phyloP scores from a whole-genome alignment of 2,888 invertebrate species.

The Amitus sp. region DNA sequence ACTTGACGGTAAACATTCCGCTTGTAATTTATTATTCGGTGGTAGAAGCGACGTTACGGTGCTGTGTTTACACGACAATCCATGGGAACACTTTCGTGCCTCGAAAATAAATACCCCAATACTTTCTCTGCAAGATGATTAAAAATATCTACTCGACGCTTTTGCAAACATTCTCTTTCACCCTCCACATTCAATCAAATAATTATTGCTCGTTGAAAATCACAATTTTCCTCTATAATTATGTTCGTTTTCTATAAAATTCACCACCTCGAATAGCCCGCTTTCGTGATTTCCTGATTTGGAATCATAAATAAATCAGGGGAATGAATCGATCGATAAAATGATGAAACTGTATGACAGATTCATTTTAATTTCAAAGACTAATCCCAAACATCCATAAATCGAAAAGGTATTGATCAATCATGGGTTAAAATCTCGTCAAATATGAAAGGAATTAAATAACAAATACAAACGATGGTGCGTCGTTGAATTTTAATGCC shows the following conservation, averaged over 20 bases:
- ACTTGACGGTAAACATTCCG: slow-evolving; percentile 37
- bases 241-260: too few relatives aligned
- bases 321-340: too few relatives aligned
- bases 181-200: too few relatives aligned
- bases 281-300: too few relatives aligned
- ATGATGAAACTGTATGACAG: too few relatives aligned
- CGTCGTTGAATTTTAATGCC: slow-evolving; percentile 25
- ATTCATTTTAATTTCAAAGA: too few relatives aligned
- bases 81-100: slow-evolving; percentile 7
- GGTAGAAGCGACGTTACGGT: slow-evolving; percentile 32
- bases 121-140: slow-evolving; percentile 25
- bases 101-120: slow-evolving; percentile 29
- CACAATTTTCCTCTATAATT: too few relatives aligned
- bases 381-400: too few relatives aligned
- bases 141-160: slow-evolving; percentile 13
- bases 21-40: slow-evolving; percentile 37
- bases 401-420: slow-evolving; percentile 27
- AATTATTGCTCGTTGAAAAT: too few relatives aligned
- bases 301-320: too few relatives aligned
- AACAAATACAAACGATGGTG: slow-evolving; percentile 29
- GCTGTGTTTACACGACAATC: slow-evolving; percentile 11
- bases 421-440: slow-evolving; percentile 13
- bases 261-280: too few relatives aligned
- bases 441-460: slow-evolving; percentile 29
- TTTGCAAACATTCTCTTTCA: too few relatives aligned